phyloP scores from a whole-genome alignment of 2,888 invertebrate species.

The Lomographa bimaculata region DNA sequence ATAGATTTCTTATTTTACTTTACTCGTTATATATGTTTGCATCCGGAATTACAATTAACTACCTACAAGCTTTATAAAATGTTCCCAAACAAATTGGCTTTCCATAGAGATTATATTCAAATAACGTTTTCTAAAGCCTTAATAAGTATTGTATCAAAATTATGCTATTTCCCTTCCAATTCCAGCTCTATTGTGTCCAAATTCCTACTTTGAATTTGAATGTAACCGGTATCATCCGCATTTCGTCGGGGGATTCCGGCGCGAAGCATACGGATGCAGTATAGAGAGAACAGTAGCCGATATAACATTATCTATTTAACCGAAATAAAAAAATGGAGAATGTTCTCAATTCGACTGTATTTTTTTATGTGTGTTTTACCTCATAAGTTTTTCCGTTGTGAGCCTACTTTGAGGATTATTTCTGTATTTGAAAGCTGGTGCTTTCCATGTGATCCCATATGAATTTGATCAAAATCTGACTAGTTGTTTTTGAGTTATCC shows the following conservation, averaged over 20 bases:
- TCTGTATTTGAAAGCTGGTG: too few relatives aligned
- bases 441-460: too few relatives aligned
- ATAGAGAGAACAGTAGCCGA: constrained; percentile 7
- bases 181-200: constrained; percentile 16
- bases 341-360: too few relatives aligned
- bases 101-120: constrained; percentile 6
- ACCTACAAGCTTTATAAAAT: background rate
- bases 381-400: too few relatives aligned
- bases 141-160: constrained; percentile 15
- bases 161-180: constrained; percentile 20
- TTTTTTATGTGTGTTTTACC: too few relatives aligned
- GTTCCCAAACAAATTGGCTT: background rate
- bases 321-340: too few relatives aligned
- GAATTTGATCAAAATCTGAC: too few relatives aligned
- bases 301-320: constrained; percentile 1
- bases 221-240: constrained; percentile 20
- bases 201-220: constrained; percentile 17
- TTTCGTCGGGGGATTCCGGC: constrained; percentile 17
- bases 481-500: too few relatives aligned
- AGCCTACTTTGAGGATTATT: too few relatives aligned
- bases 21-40: too few relatives aligned
- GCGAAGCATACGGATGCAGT: constrained; percentile 5
- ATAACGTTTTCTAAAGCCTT: constrained; percentile 3
- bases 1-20: too few relatives aligned
- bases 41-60: too few relatives aligned